phyloP scores from a whole-genome alignment of 2,797 vertebrate species.

The Sylvilagus floridanus region DNA sequence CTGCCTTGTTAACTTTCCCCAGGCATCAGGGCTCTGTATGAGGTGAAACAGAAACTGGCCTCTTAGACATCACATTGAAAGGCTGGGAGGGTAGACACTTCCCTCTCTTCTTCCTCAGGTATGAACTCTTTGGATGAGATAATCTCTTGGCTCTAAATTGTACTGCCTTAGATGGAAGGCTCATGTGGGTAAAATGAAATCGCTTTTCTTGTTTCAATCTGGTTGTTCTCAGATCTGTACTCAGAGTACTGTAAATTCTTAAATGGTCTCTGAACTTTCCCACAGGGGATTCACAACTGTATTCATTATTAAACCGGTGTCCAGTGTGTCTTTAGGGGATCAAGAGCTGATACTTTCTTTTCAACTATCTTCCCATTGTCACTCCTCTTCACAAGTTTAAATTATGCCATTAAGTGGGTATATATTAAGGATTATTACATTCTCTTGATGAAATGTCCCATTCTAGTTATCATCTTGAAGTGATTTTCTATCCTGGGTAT shows the following conservation, averaged over 20 bases:
- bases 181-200: background rate
- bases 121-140: background rate
- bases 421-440: background rate
- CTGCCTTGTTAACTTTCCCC: background rate
- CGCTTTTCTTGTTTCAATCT: background rate
- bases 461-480: background rate
- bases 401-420: background rate
- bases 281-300: background rate
- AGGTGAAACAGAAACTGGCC: background rate
- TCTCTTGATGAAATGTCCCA: conserved; percentile 8
- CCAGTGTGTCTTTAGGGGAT: background rate
- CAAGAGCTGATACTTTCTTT: background rate
- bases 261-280: background rate
- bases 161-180: background rate
- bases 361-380: background rate
- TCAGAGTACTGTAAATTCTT: background rate
- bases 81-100: background rate
- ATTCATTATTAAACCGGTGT: background rate
- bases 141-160: background rate
- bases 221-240: background rate
- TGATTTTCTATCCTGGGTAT: background rate
- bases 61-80: background rate
- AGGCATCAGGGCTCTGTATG: background rate
- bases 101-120: background rate
- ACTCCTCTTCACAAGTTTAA: background rate